Conservation (phyloP, 2,888 invertebrate species). For the Fragum whitleyi region DNA sequence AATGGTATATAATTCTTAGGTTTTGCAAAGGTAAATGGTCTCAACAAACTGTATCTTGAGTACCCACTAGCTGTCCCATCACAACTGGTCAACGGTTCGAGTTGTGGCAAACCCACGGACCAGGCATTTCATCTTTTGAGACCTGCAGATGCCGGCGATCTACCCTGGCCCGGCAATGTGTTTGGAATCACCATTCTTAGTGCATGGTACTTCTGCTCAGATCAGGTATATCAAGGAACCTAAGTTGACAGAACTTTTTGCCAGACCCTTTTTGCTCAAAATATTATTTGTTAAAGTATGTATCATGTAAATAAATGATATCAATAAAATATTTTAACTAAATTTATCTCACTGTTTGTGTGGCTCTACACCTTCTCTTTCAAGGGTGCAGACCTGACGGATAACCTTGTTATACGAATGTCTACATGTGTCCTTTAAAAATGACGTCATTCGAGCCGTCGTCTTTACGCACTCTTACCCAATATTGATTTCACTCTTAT, state of each 20-base stretch:
- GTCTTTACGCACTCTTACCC: no score
- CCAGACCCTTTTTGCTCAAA: not conserved
- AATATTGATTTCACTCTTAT: no score
- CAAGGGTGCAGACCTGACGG: no score
- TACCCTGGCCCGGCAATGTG: constrained; percentile 79
- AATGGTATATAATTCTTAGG: no score
- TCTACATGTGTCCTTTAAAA: no score
- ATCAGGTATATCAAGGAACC: constrained; percentile 72
- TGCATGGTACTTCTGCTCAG: constrained; percentile 78
- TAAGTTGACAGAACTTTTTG: not conserved
- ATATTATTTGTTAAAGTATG: no score
- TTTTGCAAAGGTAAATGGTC: constrained; percentile 75
- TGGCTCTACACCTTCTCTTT: no score
- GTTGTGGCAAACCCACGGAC: constrained; percentile 73
- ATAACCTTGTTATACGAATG: no score
- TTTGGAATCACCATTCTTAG: constrained; percentile 77
- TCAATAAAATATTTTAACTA: no score
- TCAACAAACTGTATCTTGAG: constrained; percentile 71
- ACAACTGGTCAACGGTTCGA: constrained; percentile 57
- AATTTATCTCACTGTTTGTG: no score
- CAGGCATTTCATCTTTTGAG: constrained; percentile 77
- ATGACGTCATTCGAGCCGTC: no score
- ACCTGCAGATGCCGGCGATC: constrained; percentile 67
- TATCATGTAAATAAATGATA: no score
- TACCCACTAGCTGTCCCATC: constrained; percentile 69